phyloP scores from a whole-genome alignment of 1,140 invertebrate genomes.

The Drosophila pseudoananassae region DNA sequence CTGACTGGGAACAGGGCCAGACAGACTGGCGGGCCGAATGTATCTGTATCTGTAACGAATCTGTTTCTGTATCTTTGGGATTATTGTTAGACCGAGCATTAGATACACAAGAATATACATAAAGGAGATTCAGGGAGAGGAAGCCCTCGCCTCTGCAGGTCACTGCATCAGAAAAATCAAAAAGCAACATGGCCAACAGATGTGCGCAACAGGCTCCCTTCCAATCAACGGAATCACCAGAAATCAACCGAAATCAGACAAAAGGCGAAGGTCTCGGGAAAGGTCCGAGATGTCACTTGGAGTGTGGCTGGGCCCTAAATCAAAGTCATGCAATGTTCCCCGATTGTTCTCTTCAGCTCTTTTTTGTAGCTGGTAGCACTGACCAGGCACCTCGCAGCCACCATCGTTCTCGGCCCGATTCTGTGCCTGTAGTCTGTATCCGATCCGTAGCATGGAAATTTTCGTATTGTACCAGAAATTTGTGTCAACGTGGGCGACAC shows the following conservation, averaged over 20 bases:
- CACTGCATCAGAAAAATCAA: constrained; percentile 25
- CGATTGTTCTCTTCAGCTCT: constrained; percentile 13
- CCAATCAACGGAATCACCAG: constrained; percentile 47
- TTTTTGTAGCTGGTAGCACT: constrained; percentile 43
- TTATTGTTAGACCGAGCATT: constrained; percentile 54
- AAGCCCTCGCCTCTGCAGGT: constrained; percentile 36
- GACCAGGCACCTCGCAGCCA: constrained; percentile 22
- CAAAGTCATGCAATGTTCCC: constrained; percentile 56
- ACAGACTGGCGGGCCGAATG: constrained; percentile 63
- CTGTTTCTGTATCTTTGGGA: constrained; percentile 50
- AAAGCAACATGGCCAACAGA: constrained; percentile 62
- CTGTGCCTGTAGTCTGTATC: constrained; percentile 25
- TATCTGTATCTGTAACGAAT: constrained; percentile 69
- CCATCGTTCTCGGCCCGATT: constrained; percentile 14
- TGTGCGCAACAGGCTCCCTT: constrained; percentile 73
- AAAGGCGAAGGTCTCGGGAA: constrained; percentile 45
- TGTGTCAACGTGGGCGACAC: constrained; percentile 74
- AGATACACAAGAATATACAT: constrained; percentile 44
- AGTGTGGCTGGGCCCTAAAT: constrained; percentile 70
- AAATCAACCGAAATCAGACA: constrained; percentile 30
- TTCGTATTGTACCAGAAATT: constrained; percentile 59
- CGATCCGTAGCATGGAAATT: constrained; percentile 57
- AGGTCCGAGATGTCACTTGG: constrained; percentile 67
- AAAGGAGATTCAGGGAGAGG: neutral
- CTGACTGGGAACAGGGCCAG: constrained; percentile 56